Evolutionary conservation across 2,888 invertebrate genomes (phyloP), one percentile per base, ranked within the genome.

Genomic region (Incurvaria masculella): DNA sequence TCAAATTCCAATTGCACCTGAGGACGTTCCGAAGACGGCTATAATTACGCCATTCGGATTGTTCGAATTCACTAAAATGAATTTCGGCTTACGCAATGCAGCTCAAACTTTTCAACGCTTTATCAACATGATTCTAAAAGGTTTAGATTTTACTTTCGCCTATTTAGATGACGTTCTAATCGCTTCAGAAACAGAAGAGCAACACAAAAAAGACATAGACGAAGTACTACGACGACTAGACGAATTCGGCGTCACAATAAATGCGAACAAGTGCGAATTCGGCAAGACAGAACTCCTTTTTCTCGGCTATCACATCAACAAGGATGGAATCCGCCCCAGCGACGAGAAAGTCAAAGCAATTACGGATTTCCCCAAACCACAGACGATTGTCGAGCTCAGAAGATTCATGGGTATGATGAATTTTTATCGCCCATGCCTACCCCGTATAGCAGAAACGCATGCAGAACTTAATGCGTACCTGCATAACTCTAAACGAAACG

Each of bases 371-470:
- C 46, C 57, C 2, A 48, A 46, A 21, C 66, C 64, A 1, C 47
- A 33, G 11, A 62, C 58, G 1, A 57, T 58, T 1, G 57, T 57
- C 20, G 50, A 60, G 11, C 49, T 70, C 1, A 49, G 59, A 4
- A 50, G 56, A 8, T 63, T 62, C 46, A 33, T 65, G 0, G 64
- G 63, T 1, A 62, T 63, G 58, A 17, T 62, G 0, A 66, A 64
- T 49, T 64, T 61, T 51, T 65, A 63, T 39, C 48, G 67, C 3
- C 47, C 61, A 4, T 68, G 59, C 51, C 52, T 69, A 1, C 62
- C 62, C 2, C 26, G 60, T 2, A 61, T 66, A 2, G 65, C 67
- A 2, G 16, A 53, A 21, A 48, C 52, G 2, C 66, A 65, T 53
- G 60, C 62, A 1, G 63, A 64, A 4, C 53, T 69, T 1, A 56